A percentile compares a stretch with the other conserved stretches of the same genome.
Evolutionary conservation across 2,113 vertebrate genomes (phyloP).

Genomic region (Apodemus sylvaticus): DNA sequence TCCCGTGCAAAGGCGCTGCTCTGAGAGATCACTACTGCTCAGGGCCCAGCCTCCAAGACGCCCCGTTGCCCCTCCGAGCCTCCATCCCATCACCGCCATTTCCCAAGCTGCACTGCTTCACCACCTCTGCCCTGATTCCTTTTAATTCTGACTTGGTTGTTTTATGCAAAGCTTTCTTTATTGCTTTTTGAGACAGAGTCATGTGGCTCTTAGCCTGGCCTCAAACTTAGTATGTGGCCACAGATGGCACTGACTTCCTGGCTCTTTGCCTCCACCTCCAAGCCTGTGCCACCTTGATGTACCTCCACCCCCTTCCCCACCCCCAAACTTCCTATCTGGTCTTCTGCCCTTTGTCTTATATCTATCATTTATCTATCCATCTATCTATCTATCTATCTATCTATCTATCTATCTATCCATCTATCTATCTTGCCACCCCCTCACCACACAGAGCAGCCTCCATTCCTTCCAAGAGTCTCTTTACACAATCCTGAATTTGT

Average conservation of each 20-base stretch:
- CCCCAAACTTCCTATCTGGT: background rate
- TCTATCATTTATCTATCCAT: too few species aligned
- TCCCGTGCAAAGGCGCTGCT: background rate
- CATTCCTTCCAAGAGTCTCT: constrained; percentile 3
- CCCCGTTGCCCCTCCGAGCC: background rate
- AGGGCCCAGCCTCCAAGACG: background rate
- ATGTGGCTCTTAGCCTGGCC: background rate
- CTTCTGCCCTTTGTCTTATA: background rate
- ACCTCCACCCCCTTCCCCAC: background rate
- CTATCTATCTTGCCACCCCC: background rate
- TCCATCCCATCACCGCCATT: background rate
- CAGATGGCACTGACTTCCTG: background rate
- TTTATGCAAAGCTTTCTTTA: background rate
- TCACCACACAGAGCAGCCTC: background rate
- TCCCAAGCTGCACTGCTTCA: background rate
- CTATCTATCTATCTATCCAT: background rate
- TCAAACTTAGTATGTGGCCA: background rate
- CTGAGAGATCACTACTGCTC: background rate
- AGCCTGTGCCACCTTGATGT: background rate
- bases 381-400: too few species aligned
- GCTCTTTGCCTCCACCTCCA: background rate
- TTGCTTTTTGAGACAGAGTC: background rate
- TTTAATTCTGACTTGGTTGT: background rate
- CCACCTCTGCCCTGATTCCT: background rate
- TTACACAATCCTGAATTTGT: background rate